Conservation (phyloP, 2,797 vertebrate species). For the Syndactyla subalaris region DNA sequence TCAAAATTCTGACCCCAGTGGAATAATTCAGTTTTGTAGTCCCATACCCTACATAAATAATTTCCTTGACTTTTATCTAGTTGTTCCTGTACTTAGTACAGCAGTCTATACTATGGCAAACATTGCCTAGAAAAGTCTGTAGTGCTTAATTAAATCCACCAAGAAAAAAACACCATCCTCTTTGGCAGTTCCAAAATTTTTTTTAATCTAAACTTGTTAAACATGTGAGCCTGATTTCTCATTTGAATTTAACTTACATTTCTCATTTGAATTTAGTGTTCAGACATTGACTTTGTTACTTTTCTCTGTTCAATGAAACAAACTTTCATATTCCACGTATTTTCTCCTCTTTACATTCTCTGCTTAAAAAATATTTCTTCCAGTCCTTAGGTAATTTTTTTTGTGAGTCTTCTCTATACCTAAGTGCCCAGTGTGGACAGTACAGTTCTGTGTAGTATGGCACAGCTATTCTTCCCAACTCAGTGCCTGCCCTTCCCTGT, state of each 20-base stretch:
- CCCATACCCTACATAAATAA: neutral
- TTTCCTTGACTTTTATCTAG: neutral
- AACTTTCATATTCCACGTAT: neutral
- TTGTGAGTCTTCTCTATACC: neutral
- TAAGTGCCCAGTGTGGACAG: rapidly evolving
- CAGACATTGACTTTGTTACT: neutral
- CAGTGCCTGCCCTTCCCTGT: neutral
- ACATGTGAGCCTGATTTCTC: neutral
- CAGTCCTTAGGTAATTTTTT: neutral
- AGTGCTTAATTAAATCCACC: neutral
- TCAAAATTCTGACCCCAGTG: neutral
- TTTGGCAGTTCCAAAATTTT: neutral
- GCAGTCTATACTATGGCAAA: neutral
- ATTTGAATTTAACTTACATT: neutral
- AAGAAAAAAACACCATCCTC: neutral
- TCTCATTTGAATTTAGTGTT: neutral
- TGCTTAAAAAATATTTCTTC: neutral
- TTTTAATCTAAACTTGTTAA: neutral
- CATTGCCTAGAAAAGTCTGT: neutral
- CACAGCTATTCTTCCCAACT: neutral
- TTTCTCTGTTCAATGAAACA: neutral
- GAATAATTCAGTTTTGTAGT: neutral
- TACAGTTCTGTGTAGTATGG: neutral
- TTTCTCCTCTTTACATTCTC: neutral
- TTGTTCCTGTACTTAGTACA: neutral